Evolutionary conservation across 2,113 vertebrate genomes (phyloP).

Genomic region (Prinia subflava): DNA sequence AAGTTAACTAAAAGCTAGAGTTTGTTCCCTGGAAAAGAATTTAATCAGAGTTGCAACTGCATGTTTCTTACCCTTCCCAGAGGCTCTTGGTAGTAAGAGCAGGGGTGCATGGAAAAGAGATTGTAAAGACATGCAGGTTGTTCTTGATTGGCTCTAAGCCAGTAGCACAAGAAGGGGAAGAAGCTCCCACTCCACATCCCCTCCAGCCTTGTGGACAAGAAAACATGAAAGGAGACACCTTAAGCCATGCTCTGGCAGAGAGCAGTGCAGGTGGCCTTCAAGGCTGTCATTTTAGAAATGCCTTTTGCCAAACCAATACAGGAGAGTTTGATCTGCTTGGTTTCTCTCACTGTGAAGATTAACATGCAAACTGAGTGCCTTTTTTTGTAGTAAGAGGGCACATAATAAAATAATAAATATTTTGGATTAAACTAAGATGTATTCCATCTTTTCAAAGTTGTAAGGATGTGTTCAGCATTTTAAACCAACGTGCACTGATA

Average conservation of each 20-base stretch:
- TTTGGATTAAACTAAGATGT: neutral
- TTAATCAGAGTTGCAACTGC: neutral
- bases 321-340: neutral
- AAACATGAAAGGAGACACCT: neutral
- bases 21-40: neutral
- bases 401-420: neutral
- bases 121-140: neutral
- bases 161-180: neutral
- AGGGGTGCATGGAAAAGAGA: neutral
- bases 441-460: neutral
- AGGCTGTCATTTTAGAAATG: neutral
- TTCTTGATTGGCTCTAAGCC: neutral
- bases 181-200: rapidly evolving
- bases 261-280: neutral
- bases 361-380: neutral
- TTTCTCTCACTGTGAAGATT: neutral
- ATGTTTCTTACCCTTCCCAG: neutral
- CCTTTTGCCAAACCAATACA: neutral
- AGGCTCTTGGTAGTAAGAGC: neutral
- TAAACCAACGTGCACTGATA: neutral
- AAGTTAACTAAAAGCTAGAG: neutral
- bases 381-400: neutral
- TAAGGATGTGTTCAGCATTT: neutral
- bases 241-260: neutral
- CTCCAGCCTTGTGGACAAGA: neutral